Evolutionary conservation across 2,888 invertebrate genomes (phyloP).

Genomic region (Pammene aurita): DNA sequence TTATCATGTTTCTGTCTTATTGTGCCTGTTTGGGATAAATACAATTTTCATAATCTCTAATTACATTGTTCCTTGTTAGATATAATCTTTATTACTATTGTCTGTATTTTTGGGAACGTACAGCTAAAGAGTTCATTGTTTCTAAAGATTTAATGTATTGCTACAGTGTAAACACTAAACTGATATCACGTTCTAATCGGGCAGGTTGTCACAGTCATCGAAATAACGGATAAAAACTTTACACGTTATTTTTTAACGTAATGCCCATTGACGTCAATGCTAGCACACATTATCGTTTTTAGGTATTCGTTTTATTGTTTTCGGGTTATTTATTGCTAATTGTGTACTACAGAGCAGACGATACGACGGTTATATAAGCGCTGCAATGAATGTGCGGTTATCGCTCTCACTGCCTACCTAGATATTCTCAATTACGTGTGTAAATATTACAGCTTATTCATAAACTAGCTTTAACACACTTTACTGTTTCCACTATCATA

Average conservation of each 20-base stretch:
- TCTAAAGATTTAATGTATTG: neutral
- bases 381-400: conserved; percentile 45
- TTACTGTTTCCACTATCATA: conserved; percentile 2
- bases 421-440: neutral
- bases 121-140: neutral
- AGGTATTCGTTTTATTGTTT: neutral
- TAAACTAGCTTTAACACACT: conserved; percentile 6
- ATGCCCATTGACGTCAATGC: conserved; percentile 27
- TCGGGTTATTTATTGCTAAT: neutral
- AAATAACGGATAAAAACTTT: conserved; percentile 3
- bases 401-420: conserved; percentile 25
- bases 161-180: no score
- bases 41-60: conserved; percentile 18
- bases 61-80: neutral
- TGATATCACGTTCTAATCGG: no score
- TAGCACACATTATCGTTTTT: neutral
- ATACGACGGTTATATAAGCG: conserved; percentile 42
- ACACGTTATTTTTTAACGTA: conserved; percentile 21
- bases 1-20: conserved; percentile 20
- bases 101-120: neutral
- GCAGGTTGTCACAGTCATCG: no score
- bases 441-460: conserved; percentile 13
- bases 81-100: conserved; percentile 7
- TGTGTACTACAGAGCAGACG: neutral
- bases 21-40: conserved; percentile 22